Evolutionary conservation across 2,888 invertebrate species (phyloP).

Genomic region (Cantharis flavilabris): DNA sequence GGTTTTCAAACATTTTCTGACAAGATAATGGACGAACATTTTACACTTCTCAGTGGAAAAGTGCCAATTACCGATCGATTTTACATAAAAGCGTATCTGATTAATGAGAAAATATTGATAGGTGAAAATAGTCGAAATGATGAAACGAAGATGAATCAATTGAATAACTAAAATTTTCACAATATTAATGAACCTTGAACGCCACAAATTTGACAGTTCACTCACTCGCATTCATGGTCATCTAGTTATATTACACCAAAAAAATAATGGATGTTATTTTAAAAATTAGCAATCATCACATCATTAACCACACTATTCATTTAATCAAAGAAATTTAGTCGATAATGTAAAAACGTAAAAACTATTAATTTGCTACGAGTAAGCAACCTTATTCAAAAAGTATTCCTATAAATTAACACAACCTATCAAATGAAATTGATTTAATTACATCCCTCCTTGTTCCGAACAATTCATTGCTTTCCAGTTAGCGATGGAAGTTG

Average conservation of each 20-base stretch:
- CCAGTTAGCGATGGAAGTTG: not conserved
- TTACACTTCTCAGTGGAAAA: not conserved
- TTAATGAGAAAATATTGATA: not conserved
- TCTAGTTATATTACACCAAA: not conserved
- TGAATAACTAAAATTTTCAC: not conserved
- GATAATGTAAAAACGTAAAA: too few relatives aligned
- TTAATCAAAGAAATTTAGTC: not conserved
- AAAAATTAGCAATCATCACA: not conserved
- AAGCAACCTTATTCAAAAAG: not conserved
- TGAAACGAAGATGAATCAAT: not conserved
- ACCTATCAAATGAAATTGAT: not conserved
- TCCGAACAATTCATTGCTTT: not conserved
- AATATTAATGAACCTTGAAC: not conserved
- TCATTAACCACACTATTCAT: not conserved
- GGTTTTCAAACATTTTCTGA: not conserved
- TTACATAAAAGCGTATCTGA: not conserved
- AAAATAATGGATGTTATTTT: not conserved
- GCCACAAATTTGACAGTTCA: not conserved
- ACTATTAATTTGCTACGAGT: not conserved
- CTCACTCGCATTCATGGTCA: constrained; percentile 1
- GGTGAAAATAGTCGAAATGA: not conserved
- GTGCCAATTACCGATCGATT: not conserved
- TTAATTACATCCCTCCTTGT: not conserved
- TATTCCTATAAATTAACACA: not conserved
- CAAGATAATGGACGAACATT: not conserved